Conservation (phyloP, 2,797 vertebrate species). For the Craterocephalus amniculus region DNA sequence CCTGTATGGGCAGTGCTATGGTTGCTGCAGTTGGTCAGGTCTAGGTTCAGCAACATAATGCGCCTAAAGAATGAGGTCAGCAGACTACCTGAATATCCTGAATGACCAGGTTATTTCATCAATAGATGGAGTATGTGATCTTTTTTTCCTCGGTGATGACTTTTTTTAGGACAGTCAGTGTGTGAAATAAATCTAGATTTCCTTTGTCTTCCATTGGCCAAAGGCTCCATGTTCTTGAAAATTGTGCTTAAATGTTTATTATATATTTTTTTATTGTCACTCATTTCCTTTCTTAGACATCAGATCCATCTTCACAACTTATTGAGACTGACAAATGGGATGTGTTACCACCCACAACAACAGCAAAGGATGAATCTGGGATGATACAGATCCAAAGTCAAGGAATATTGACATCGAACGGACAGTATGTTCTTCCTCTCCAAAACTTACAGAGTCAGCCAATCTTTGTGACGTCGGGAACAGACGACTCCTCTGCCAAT, state of each 20-base stretch:
- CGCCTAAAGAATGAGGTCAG: too few species aligned
- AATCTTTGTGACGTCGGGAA: constrained; percentile 96
- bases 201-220: not conserved
- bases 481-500: constrained; percentile 90
- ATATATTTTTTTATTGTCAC: constrained; percentile 45
- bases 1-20: too few species aligned
- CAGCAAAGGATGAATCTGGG: constrained; percentile 93
- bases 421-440: constrained; percentile 98
- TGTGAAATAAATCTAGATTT: not conserved
- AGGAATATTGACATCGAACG: constrained; percentile 93
- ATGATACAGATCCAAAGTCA: constrained; percentile 95
- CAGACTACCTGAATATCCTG: too few species aligned
- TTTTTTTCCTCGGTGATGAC: too few species aligned
- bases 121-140: too few species aligned
- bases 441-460: constrained; percentile 97
- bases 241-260: not conserved
- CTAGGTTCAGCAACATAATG: too few species aligned
- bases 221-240: not conserved
- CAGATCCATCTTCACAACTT: constrained; percentile 91
- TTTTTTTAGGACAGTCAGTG: too few species aligned
- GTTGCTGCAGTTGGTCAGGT: too few species aligned
- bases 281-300: constrained; percentile 82
- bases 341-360: constrained; percentile 88
- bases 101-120: too few species aligned
- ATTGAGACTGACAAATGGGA: constrained; percentile 96